Evolutionary conservation across 2,888 invertebrate species (phyloP).

Genomic region (Siphlonurus alternatus): DNA sequence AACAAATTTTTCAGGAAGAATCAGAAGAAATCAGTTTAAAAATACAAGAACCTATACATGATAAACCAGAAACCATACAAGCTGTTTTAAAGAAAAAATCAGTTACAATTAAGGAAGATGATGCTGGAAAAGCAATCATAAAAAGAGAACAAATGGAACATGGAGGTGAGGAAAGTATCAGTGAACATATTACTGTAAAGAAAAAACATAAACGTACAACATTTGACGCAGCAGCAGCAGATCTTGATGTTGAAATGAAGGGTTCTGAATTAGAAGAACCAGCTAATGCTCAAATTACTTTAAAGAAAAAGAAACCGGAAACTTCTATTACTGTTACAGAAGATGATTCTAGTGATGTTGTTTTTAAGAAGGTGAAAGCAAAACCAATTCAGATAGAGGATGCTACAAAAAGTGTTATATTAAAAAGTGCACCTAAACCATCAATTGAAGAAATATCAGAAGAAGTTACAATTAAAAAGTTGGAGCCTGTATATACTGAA

Average conservation of each 20-base stretch:
- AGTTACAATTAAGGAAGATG: slow-evolving; percentile 21
- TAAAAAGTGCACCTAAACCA: slow-evolving; percentile 9
- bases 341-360: slow-evolving; percentile 23
- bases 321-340: slow-evolving; percentile 17
- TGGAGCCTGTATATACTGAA: slow-evolving; percentile 35
- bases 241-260: slow-evolving; percentile 11
- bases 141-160: slow-evolving; percentile 21
- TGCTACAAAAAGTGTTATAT: slow-evolving; percentile 9
- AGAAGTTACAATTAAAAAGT: slow-evolving; percentile 16
- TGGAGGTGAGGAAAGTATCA: slow-evolving; percentile 24
- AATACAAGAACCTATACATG: too few species aligned
- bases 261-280: too few species aligned
- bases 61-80: too few species aligned
- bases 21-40: too few species aligned
- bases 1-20: too few species aligned
- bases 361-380: slow-evolving; percentile 22
- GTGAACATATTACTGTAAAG: slow-evolving; percentile 22
- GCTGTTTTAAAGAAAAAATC: too few species aligned
- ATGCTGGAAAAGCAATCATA: slow-evolving; percentile 20
- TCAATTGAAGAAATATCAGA: slow-evolving; percentile 14
- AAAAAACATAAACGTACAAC: slow-evolving; percentile 22
- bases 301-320: slow-evolving; percentile 14
- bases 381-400: slow-evolving; percentile 17
- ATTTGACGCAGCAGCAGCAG: slow-evolving; percentile 17
- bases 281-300: slow-evolving; percentile 16